Evolutionary conservation across 1,140 invertebrate species (phyloP).

Genomic region (Colletes latitarsis): DNA sequence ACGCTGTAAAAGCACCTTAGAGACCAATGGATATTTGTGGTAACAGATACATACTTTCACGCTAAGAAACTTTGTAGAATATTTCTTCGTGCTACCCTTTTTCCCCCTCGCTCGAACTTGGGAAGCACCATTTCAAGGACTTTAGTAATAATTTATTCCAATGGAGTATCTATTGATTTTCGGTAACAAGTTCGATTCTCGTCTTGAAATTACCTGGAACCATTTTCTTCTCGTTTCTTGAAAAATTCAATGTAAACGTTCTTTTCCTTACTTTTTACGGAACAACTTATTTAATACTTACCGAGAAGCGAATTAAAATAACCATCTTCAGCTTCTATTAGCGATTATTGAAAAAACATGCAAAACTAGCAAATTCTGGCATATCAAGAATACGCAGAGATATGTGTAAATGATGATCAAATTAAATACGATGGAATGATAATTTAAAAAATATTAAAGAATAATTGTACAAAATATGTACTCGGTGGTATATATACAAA

Average conservation of each 20-base stretch:
- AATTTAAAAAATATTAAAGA: no score
- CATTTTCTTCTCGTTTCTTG: neutral
- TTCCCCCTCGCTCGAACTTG: neutral
- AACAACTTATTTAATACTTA: no score
- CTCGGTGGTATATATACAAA: no score
- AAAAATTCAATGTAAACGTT: neutral
- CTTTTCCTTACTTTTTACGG: no score
- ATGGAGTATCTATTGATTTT: conserved; percentile 9
- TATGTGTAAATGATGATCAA: no score
- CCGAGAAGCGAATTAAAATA: no score
- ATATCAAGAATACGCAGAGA: no score
- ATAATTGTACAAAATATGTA: no score
- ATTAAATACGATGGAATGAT: no score
- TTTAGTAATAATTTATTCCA: conserved; percentile 10
- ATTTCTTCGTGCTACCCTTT: neutral
- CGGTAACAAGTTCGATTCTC: neutral
- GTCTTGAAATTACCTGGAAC: neutral
- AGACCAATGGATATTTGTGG: conserved; percentile 46
- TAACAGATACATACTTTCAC: conserved; percentile 46
- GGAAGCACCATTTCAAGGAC: neutral
- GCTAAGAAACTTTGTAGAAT: conserved; percentile 34
- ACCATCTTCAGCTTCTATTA: no score
- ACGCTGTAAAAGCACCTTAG: conserved; percentile 29
- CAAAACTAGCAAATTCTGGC: no score
- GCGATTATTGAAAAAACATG: no score